These are phyloP conservation scores for Atractosteus spatula DNA, from an alignment of 2,113 vertebrate species.

Conservation along the genomic window DNA sequence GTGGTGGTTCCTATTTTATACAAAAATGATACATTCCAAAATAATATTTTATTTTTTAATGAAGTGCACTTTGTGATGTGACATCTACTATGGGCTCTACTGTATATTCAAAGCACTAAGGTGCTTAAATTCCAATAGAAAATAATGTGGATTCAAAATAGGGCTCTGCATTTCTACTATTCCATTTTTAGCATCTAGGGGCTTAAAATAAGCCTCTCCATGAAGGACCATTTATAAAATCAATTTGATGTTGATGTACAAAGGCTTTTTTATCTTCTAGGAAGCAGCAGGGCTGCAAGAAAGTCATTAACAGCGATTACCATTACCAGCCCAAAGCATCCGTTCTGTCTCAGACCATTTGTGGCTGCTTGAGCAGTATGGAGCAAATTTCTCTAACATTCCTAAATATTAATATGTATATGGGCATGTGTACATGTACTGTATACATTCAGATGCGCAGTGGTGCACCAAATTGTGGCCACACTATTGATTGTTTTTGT, in stretches of 20 bases:
- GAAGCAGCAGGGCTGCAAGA: background rate
- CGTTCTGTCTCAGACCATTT: background rate
- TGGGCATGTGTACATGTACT: background rate
- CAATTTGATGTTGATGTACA: constrained; percentile 1
- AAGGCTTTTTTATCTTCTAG: background rate
- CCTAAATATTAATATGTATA: background rate
- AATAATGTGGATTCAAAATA: too few species aligned
- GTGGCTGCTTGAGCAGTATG: background rate
- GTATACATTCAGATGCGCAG: background rate
- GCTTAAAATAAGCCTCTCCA: background rate
- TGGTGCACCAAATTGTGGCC: too few species aligned
- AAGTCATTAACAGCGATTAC: background rate
- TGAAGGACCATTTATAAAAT: constrained; percentile 1
- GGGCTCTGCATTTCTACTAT: too few species aligned
- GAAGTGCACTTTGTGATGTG: background rate
- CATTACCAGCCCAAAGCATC: background rate
- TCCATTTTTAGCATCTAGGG: too few species aligned
- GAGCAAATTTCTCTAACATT: background rate
- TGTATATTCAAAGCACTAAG: background rate
- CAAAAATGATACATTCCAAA: too few species aligned
- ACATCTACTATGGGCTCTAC: background rate
- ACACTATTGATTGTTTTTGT: too few species aligned
- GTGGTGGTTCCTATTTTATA: too few species aligned
- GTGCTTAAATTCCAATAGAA: too few species aligned
- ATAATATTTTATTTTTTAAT: too few species aligned